These are phyloP conservation scores for Anagyrus pseudococci DNA, from an alignment of 2,888 invertebrate species.

Conservation along the genomic window DNA sequence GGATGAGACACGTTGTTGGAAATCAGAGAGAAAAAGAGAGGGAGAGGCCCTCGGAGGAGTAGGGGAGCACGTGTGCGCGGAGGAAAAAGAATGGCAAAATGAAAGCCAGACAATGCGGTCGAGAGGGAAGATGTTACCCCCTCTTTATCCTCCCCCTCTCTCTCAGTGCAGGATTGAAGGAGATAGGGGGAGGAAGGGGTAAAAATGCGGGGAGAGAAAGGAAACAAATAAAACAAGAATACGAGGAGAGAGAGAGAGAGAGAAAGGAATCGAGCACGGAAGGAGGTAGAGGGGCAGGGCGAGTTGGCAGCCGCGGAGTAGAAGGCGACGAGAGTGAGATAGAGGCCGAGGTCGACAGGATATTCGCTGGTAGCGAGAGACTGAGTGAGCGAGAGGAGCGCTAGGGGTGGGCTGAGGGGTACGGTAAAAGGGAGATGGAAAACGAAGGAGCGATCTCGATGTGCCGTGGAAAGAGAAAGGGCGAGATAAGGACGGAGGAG, in stretches of 20 bases:
- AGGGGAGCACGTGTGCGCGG: not conserved
- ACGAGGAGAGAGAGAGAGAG: constrained; percentile 1
- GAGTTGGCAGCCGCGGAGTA: too few species aligned
- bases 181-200: too few species aligned
- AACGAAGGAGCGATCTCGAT: constrained; percentile 33
- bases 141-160: too few species aligned
- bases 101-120: too few species aligned
- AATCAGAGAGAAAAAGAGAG: constrained; percentile 18
- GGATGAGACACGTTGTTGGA: not conserved
- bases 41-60: too few species aligned
- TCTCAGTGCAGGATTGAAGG: too few species aligned
- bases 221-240: too few species aligned
- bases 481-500: constrained; percentile 46
- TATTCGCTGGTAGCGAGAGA: constrained; percentile 25
- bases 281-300: constrained; percentile 16
- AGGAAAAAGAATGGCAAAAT: constrained; percentile 23
- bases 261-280: constrained; percentile 3
- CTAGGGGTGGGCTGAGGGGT: too few species aligned
- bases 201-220: too few species aligned
- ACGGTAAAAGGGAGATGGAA: constrained; percentile 28
- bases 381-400: constrained; percentile 9
- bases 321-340: constrained; percentile 4
- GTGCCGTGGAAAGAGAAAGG: constrained; percentile 6
- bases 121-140: too few species aligned
- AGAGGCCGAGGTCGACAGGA: constrained; percentile 18